A percentile compares a stretch with the other conserved stretches of the same genome.
Evolutionary conservation across 2,797 vertebrate species (phyloP).

Genomic region (Alfaro cultratus): DNA sequence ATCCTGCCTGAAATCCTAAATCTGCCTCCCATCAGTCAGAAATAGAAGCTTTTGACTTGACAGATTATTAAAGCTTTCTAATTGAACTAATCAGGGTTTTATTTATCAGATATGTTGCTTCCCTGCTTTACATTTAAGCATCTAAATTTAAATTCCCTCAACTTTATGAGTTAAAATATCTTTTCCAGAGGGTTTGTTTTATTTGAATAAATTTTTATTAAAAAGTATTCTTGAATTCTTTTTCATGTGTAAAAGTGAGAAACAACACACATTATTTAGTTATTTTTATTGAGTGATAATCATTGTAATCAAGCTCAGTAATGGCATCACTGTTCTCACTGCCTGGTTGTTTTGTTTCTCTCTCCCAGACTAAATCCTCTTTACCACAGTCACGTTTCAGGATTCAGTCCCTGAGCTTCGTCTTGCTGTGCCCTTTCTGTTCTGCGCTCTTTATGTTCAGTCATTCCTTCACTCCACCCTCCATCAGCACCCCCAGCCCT

Average conservation of each 20-base stretch:
- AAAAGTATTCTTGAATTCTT: background rate
- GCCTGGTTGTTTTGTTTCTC: conserved; percentile 41
- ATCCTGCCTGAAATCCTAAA: conserved; percentile 33
- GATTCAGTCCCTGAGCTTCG: conserved; percentile 37
- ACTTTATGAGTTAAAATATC: background rate
- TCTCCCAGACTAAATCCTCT: conserved; percentile 55
- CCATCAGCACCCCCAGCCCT: conserved; percentile 26
- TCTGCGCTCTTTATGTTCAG: conserved; percentile 53
- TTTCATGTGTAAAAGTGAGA: conserved; percentile 8
- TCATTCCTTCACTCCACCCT: conserved; percentile 61
- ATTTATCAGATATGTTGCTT: background rate
- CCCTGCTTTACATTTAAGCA: background rate
- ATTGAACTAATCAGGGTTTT: background rate
- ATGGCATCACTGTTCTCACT: conserved; percentile 55
- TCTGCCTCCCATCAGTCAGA: conserved; percentile 13
- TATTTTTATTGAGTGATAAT: conserved; percentile 46
- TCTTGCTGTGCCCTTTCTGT: conserved; percentile 41
- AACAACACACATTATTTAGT: conserved; percentile 24
- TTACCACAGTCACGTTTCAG: conserved; percentile 63
- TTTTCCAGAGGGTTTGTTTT: background rate
- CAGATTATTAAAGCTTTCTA: conserved; percentile 15
- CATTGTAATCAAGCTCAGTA: conserved; percentile 44
- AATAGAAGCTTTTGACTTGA: conserved; percentile 16
- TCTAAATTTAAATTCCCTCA: background rate
- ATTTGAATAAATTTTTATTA: background rate